Evolutionary conservation across 2,113 vertebrate genomes (phyloP), one percentile per base, ranked within the genome.

Genomic region (Atherinomorus stipes): DNA sequence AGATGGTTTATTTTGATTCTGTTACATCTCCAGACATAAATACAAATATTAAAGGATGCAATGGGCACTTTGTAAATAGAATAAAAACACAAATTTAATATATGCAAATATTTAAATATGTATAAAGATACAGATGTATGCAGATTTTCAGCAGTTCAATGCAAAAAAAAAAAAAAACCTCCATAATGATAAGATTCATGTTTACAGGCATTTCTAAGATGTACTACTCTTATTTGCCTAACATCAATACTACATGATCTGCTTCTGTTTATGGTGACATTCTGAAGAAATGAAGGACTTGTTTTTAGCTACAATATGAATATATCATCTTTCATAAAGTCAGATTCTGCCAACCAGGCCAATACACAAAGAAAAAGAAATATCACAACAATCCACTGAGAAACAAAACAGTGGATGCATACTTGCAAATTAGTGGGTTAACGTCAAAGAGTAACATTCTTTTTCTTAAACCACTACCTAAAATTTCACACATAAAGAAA

Each of bases 11-110:
- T 90, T 84, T 69, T 64, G 76, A 66, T 80, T 68, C 83, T 74
- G 80, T 84, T 80, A 78, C 65, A 89, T 80, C 66, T 85, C 71
- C 64, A 72, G 54, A 85, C 80, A 81, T 80, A 75, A 74, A 90
- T 88, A 90, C 83, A 88, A 84, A 85, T 78, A 52, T 71, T 79
- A 81, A 89, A 89, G 78, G 74, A 85, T 84, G 80, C 69, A 85
- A 86, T 70, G 38, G 71, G 84, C 81, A 86, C 81, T 81, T 88
- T 89, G 86, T 86, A 88, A 85, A 89, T 88, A 86, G 77, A 91
- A 89, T 89, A 91, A 80, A 91, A 92, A 88, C 83, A 90, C 70
- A 90, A 78, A 87, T 91, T 85, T 90, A 88, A 90, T 91, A 85
- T 91, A 89, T 66, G 92, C 74, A 81, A 80, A 91, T 88, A 88